Evolutionary conservation across 2,113 vertebrate genomes (phyloP).

Genomic region (Dendrocopos noguchii): DNA sequence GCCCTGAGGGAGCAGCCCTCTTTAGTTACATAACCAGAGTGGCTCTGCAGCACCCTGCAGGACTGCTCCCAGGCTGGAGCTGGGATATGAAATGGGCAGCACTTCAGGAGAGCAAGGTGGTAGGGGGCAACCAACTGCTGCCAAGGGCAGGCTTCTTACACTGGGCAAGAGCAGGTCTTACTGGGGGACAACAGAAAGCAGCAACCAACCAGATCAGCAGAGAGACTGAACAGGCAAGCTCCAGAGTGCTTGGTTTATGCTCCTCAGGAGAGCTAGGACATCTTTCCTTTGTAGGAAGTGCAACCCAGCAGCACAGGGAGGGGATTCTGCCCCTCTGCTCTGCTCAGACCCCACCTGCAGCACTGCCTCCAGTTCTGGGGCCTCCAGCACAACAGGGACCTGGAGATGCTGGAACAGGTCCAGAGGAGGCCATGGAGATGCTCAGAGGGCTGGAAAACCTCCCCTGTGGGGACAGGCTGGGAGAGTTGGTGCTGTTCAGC

Average conservation of each 20-base stretch:
- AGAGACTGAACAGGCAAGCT: neutral
- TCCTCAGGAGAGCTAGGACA: neutral
- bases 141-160: neutral
- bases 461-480: too few relatives aligned
- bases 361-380: too few relatives aligned
- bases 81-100: neutral
- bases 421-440: too few relatives aligned
- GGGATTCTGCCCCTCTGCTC: too few relatives aligned
- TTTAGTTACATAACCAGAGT: neutral
- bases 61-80: neutral
- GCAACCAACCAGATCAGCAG: neutral
- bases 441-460: too few relatives aligned
- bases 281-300: neutral
- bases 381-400: too few relatives aligned
- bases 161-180: neutral
- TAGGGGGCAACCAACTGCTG: neutral
- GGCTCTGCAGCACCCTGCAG: neutral
- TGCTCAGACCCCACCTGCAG: too few relatives aligned
- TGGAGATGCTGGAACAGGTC: too few relatives aligned
- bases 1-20: neutral
- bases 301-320: too few relatives aligned
- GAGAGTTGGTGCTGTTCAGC: too few relatives aligned
- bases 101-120: neutral
- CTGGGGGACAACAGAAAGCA: neutral
- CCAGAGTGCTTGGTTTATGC: neutral